Evolutionary conservation across 2,888 invertebrate genomes (phyloP), one percentile per base, ranked within the genome.

Genomic region (Drosophila stalkeri): DNA sequence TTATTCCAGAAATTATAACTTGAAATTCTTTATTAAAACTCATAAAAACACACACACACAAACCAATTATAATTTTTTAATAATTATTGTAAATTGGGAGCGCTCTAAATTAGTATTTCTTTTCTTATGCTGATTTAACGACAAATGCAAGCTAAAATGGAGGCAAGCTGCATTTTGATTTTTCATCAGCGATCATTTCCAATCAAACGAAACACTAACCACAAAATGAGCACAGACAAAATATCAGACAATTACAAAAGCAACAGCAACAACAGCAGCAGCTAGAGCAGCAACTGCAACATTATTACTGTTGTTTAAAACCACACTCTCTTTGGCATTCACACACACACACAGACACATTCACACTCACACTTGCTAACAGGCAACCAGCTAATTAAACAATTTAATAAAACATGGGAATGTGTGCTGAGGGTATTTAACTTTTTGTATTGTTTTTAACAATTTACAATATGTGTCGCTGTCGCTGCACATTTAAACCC

Each of bases 401-500:
- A 77, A 74, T 80, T 77, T 66, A 71, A 71, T 65, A 73, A 70
- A 80, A 69, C 63, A 69, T 68, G 61, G 81, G 60, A 63, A 64
- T 69, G 69, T 77, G 52, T 78, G 62, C 20, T 70, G 52, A 6
- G 69, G 12, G 69, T 74, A 70, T 68, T 81, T 54, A 41, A 52
- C 70, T 66, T 64, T 57, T 73, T 76, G 23, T 55, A 47, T 74
- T 78, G 65, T 65, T 78, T 75, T 66, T 61, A 79, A 76, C 55
- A 75, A 69, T 82, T 75, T 80, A 78, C 75, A 81, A 74, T 78
- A 72, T 81, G 74, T 76, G 43, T 63, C 49, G 69, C 37, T 64
- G 81, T 67, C 61, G 78, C 57, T 73, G 84, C 81, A 83, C 81
- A 80, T 75, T 80, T 54, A 75, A 79, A 68, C 80, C 51, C 56